Base-by-base conservation (phyloP, 2,797 vertebrate genomes). In the Perodicticus potto region DNA sequence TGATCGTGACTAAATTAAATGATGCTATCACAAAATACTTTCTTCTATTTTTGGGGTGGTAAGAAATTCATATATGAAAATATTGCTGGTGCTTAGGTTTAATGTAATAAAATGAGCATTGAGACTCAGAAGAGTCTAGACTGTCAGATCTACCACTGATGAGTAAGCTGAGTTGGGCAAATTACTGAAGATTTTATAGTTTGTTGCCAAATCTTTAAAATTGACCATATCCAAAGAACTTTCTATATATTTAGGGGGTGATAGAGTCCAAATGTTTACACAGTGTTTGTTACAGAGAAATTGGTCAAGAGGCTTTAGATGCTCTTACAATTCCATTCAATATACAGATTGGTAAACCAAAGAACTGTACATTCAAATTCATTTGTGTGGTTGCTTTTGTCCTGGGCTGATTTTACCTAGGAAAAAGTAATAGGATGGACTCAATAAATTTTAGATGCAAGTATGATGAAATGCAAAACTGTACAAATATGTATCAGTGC, bases 241-340 rank as follows among this genome's bases (percentile, higher is more conserved):
- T 8, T 86, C 7, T 53, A 27, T 37, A 19, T 34, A 32, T 34
- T 12, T 80, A 16, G 25, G 25, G 32, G 16, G 82, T 23, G 29
- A 14, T 9, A 7, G 55, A 20, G 32, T 5, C 23, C 34, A 73
- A 25, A 45, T 49, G 20, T 40, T 49, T 80, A 12, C 17, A 59
- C 0, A 37, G 45, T 10, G 10, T 27, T 3, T 43, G 3, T 4
- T 73, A 27, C 11, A 45, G 45, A 55, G 27, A 5, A 85, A 40
- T 2, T 5, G 0, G 0, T 43, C 17, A 45, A 16, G 10, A 59
- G 1, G 65, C 22, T 27, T 59, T n/a, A 59, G 5, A 4, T 67
- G 2, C 17, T 45, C 25, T 57, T 57, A n/a, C 22, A 17, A 22
- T 32, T 1, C 19, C 1, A 32, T 37, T 27, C 10, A 37, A 73